Evolutionary conservation across 2,797 vertebrate species (phyloP).

Genomic region (Jordanella pulchra): DNA sequence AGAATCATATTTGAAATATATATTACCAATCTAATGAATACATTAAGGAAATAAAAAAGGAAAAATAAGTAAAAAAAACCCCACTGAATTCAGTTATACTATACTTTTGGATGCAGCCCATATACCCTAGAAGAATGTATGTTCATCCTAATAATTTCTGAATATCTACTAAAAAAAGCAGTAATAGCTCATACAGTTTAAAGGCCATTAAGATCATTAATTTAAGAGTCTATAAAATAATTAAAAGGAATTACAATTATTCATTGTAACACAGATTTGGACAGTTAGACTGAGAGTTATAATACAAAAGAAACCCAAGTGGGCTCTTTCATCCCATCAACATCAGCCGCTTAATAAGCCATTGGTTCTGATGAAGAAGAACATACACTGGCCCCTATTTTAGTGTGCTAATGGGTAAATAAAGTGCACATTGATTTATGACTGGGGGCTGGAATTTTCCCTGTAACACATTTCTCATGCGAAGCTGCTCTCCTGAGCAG

Average conservation of each 20-base stretch:
- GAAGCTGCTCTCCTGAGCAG: constrained; percentile 18
- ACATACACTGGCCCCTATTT: constrained; percentile 38
- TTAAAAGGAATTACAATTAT: constrained; percentile 48
- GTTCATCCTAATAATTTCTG: not conserved
- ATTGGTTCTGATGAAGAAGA: constrained; percentile 36
- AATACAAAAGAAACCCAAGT: too few species aligned
- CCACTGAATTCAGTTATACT: too few species aligned
- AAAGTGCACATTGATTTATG: constrained; percentile 1
- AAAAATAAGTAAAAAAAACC: not conserved
- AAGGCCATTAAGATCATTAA: constrained; percentile 41
- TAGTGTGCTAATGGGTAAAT: constrained; percentile 4
- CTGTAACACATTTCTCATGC: constrained; percentile 7
- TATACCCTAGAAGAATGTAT: not conserved
- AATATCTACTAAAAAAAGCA: constrained; percentile 1
- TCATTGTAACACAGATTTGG: constrained; percentile 24
- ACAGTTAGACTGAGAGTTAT: constrained; percentile 19
- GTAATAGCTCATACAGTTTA: too few species aligned
- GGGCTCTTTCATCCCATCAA: constrained; percentile 40
- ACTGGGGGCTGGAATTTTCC: not conserved
- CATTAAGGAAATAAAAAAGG: too few species aligned
- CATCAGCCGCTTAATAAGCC: constrained; percentile 55
- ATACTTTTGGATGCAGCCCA: too few species aligned
- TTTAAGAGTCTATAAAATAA: constrained; percentile 33
- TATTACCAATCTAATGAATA: not conserved
- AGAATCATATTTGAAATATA: not conserved